Conservation (phyloP, 2,113 vertebrate species). For the Halcyon senegalensis region DNA sequence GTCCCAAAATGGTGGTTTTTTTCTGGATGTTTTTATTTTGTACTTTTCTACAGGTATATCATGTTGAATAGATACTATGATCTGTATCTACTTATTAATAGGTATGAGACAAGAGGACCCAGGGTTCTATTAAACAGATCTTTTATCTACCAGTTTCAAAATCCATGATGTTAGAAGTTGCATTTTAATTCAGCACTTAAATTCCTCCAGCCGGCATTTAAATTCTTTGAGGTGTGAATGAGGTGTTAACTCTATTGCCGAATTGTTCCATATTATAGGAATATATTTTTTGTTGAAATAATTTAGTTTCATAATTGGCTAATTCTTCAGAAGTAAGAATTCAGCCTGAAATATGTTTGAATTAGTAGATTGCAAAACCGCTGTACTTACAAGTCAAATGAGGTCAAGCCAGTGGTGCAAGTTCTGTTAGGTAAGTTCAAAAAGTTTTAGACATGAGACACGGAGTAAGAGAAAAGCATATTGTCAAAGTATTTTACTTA, state of each 20-base stretch:
- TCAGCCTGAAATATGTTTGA: not conserved
- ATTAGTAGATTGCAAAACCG: not conserved
- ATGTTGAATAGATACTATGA: not conserved
- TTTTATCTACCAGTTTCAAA: not conserved
- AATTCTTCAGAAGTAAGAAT: not conserved
- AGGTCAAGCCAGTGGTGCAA: not conserved
- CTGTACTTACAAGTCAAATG: not conserved
- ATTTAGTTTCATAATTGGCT: not conserved
- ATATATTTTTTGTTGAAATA: not conserved
- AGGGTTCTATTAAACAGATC: not conserved
- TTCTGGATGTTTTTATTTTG: not conserved
- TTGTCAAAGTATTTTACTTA: not conserved
- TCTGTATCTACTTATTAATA: not conserved
- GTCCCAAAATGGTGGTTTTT: not conserved
- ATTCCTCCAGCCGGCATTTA: not conserved
- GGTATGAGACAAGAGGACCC: not conserved
- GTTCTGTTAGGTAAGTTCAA: not conserved
- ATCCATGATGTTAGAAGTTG: not conserved
- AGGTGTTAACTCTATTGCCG: not conserved
- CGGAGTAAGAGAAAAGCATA: not conserved
- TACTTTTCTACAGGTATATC: not conserved
- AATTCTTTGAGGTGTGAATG: constrained; percentile 2
- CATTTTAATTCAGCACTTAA: constrained; percentile 18
- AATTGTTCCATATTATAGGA: not conserved
- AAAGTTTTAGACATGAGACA: not conserved